These are phyloP conservation scores for Sinopyrophorus schimmeli DNA, from an alignment of 2,888 invertebrate species.

Conservation along the genomic window DNA sequence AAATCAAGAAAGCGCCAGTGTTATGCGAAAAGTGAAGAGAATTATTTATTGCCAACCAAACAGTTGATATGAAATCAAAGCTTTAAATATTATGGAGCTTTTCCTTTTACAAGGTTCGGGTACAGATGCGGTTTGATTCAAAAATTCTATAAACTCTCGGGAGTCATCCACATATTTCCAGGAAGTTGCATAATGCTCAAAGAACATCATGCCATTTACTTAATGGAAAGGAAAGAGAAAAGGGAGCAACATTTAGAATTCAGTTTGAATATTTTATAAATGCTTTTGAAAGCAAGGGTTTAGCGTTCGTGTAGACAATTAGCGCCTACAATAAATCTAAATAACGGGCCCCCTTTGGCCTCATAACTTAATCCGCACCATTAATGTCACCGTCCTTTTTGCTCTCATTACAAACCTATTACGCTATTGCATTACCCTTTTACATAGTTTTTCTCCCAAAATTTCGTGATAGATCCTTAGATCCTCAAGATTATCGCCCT, in stretches of 20 bases:
- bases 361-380: constrained; percentile 49
- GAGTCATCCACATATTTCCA: constrained; percentile 23
- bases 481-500: constrained; percentile 5
- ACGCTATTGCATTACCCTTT: background rate
- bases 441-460: background rate
- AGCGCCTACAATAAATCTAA: constrained; percentile 50
- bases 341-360: constrained; percentile 46
- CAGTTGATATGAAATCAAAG: no score
- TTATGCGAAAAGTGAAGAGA: no score
- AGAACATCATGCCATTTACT: constrained; percentile 28
- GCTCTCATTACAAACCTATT: no score
- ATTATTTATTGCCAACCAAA: no score
- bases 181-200: constrained; percentile 27
- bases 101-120: no score
- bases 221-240: constrained; percentile 35
- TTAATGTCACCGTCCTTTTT: constrained; percentile 35
- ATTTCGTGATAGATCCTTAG: background rate
- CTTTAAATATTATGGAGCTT: no score
- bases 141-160: constrained; percentile 16
- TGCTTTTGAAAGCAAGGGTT: constrained; percentile 44
- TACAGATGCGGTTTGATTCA: constrained; percentile 17
- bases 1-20: no score
- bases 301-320: constrained; percentile 47
- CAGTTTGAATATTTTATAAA: constrained; percentile 47
- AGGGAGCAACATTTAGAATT: constrained; percentile 39